Conservation (phyloP, 2,888 invertebrate genomes). For the Xylota segnis region DNA sequence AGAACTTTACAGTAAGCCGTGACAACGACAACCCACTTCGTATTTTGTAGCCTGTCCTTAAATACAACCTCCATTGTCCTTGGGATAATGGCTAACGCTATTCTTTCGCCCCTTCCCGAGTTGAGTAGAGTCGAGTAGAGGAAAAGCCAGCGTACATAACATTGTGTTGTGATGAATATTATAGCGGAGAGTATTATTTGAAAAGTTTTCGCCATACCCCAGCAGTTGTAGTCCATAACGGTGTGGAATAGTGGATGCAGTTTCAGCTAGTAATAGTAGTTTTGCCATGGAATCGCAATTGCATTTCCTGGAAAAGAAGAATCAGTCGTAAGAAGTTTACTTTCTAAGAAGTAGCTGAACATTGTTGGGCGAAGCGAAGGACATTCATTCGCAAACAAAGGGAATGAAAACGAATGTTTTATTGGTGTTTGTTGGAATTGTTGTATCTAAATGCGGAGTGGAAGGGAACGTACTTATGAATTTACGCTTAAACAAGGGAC, state of each 20-base stretch:
- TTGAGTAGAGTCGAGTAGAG: neutral
- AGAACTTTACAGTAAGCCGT: conserved; percentile 52
- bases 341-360: conserved; percentile 16
- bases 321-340: conserved; percentile 30
- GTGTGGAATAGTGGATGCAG: conserved; percentile 28
- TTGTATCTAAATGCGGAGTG: neutral
- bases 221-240: conserved; percentile 42
- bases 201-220: conserved; percentile 66
- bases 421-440: conserved; percentile 25
- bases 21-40: conserved; percentile 28
- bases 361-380: conserved; percentile 10
- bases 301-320: conserved; percentile 29
- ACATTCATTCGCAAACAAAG: conserved; percentile 43
- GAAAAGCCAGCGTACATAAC: conserved; percentile 13
- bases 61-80: conserved; percentile 40
- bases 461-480: neutral
- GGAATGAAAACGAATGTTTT: conserved; percentile 46
- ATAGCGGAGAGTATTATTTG: conserved; percentile 70
- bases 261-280: conserved; percentile 21
- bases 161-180: conserved; percentile 68
- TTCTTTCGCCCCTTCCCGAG: neutral
- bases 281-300: conserved; percentile 26
- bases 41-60: neutral
- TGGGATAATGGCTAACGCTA: conserved; percentile 32
- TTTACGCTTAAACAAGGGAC: neutral